Evolutionary conservation across 2,888 invertebrate species (phyloP).

Genomic region (Drosophila nigritarsus): DNA sequence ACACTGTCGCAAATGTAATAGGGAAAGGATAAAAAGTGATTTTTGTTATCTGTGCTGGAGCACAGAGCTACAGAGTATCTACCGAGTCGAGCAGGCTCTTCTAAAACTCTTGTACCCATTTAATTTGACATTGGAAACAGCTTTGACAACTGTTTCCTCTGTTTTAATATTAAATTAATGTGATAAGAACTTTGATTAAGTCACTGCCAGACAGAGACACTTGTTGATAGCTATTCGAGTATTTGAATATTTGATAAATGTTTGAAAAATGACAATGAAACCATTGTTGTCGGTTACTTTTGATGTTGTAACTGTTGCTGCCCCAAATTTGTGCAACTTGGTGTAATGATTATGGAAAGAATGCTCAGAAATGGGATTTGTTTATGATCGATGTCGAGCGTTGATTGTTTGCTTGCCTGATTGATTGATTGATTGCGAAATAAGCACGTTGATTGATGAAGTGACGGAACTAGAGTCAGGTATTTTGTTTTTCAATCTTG

Average conservation of each 20-base stretch:
- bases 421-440: constrained; percentile 39
- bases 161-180: background rate
- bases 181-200: constrained; percentile 66
- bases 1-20: background rate
- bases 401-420: constrained; percentile 18
- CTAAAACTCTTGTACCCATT: background rate
- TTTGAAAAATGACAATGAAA: no score
- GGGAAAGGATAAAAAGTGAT: background rate
- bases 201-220: constrained; percentile 40
- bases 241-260: constrained; percentile 20
- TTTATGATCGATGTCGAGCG: constrained; percentile 40
- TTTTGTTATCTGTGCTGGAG: background rate
- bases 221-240: constrained; percentile 53
- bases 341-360: constrained; percentile 1
- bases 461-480: constrained; percentile 16
- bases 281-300: background rate
- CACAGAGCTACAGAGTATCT: background rate
- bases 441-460: constrained; percentile 24
- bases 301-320: constrained; percentile 21
- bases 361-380: constrained; percentile 7
- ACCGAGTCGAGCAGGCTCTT: no score
- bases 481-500: background rate
- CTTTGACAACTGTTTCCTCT: background rate
- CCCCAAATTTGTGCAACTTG: constrained; percentile 29
- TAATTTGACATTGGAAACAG: constrained; percentile 2